These are phyloP conservation scores for Sclerurus mexicanus DNA, from an alignment of 2,113 vertebrate genomes.

Conservation along the genomic window DNA sequence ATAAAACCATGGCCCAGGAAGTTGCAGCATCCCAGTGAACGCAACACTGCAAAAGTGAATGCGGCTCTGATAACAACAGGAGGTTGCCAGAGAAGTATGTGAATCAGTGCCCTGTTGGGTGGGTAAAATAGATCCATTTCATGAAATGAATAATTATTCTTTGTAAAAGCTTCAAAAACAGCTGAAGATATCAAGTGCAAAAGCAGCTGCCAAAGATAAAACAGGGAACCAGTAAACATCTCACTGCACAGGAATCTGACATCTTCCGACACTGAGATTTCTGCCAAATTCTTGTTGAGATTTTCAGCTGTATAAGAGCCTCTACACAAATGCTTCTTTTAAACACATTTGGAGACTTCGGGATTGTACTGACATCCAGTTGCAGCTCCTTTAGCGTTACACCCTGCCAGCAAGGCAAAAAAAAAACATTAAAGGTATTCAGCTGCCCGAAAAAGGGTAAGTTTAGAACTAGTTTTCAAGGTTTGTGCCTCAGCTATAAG, in stretches of 20 bases:
- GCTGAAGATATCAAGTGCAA: slow-evolving; percentile 57
- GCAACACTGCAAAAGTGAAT: not conserved
- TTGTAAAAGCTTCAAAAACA: slow-evolving; percentile 62
- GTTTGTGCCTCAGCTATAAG: not conserved
- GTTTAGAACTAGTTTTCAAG: not conserved
- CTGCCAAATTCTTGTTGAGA: slow-evolving; percentile 72
- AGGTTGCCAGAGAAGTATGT: slow-evolving; percentile 11
- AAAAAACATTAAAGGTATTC: slow-evolving; percentile 63
- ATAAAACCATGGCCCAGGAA: not conserved
- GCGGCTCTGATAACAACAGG: not conserved
- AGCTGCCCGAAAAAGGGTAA: not conserved
- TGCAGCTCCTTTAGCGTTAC: slow-evolving; percentile 18
- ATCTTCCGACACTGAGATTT: slow-evolving; percentile 64
- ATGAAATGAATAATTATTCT: slow-evolving; percentile 58
- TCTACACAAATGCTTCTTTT: slow-evolving; percentile 63
- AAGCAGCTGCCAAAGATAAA: slow-evolving; percentile 67
- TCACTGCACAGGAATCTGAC: slow-evolving; percentile 81
- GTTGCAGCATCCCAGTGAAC: not conserved
- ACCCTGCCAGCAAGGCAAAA: slow-evolving; percentile 34
- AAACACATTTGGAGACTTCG: slow-evolving; percentile 31
- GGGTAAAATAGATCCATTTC: slow-evolving; percentile 9
- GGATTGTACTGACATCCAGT: slow-evolving; percentile 57
- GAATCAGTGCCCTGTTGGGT: not conserved
- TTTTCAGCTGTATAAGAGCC: slow-evolving; percentile 64
- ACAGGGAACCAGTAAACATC: slow-evolving; percentile 65